Base-by-base conservation (phyloP, 2,888 invertebrate species). In the Caradrina kadenii region DNA sequence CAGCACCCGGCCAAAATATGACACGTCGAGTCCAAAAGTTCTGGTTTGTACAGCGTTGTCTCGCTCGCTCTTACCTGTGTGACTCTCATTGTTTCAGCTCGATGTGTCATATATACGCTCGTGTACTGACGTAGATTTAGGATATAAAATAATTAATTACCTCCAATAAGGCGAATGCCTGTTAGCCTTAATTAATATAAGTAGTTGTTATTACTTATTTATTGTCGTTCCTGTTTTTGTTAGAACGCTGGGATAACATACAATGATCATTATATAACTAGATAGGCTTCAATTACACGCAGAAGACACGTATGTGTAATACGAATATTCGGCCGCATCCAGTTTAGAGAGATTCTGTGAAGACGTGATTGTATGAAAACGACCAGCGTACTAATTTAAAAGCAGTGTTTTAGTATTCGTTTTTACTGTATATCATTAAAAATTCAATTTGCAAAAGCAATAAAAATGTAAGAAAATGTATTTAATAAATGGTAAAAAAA, bases 161-260 rank as follows among this genome's bases (percentile, higher is more conserved):
- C 84, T 83, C 82, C 80, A 80, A 74, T 74, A 71, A 11, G 84
- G 78, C 82, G 62, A 56, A 82, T 19, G 84, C 84, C 82, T 69
- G 76, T 39, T 83, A 82, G 77, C 79, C 82, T 83, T 82, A 82
- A 81, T 69, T 81, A 83, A 61, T 66, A 22, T 81, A 81, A 73
- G 63, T 82, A 82, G 81, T 74, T 76, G 70, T 80, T 80, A 80
- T 66, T 58, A 76, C 62, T 76, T 82, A 83, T 83, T 83, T 83
- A 82, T 83, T 83, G 81, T 76, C 63, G 56, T 58, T 45, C 58
- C 59, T 81, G 68, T 65, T 68, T 52, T 66, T 58, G 56, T 78
- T 78, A 70, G 76, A 61, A 65, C 56, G 63, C 81, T 80, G 72
- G 73, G 13, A 8, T 73, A n/a, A 39, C 26, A 11, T 45, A 31